Base-by-base conservation (phyloP, 92 coral and sea anemone species). In the Porites divaricata region DNA sequence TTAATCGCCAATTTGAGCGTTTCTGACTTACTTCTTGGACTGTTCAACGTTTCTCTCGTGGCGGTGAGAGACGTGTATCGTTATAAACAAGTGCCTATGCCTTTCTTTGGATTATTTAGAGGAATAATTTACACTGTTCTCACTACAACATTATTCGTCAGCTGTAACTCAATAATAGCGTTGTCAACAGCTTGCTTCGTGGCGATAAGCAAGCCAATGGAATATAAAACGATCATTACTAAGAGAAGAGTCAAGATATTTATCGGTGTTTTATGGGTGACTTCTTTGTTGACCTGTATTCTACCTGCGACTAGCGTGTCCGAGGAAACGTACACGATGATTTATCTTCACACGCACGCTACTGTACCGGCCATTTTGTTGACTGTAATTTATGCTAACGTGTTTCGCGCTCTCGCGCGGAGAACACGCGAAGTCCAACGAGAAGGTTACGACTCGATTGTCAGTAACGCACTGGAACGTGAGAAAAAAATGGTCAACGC, bases 291-390 rank as follows among this genome's bases (percentile, higher is more conserved):
- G 9, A 81, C 87, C 16, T 90, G 93, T 54, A 77, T 90, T 76
- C 64, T 90, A 15, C 93, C 93, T 20, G 81, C 77, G 25, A 80
- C 88, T 14, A 80, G 35, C 26, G 79, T 90, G 1, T 35, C 93
- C 1, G 78, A 62, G 51, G 59, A 80, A 69, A 79, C 71, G 1
- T 76, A 80, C 9, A 51, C 81, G 9, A 23, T 90, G 49, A 81
- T 90, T 48, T 90, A 90, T 66, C 64, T 81, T 63, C 89, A 90
- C 85, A 90, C 87, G 49, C 93, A 90, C 72, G 93, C 74, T 12
- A 66, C 93, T 19, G 23, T 90, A 9, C 93, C 93, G 19, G 68
- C 87, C 48, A 24, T 90, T 12, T 76, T 77, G 67, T 57, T 90
- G 45, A 81, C 93, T 11, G 83, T 75, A 1, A 69, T 90, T 23